Evolutionary conservation across 2,797 vertebrate genomes (phyloP), one percentile per base, ranked within the genome.

Genomic region (Eurystomus glaucurus): DNA sequence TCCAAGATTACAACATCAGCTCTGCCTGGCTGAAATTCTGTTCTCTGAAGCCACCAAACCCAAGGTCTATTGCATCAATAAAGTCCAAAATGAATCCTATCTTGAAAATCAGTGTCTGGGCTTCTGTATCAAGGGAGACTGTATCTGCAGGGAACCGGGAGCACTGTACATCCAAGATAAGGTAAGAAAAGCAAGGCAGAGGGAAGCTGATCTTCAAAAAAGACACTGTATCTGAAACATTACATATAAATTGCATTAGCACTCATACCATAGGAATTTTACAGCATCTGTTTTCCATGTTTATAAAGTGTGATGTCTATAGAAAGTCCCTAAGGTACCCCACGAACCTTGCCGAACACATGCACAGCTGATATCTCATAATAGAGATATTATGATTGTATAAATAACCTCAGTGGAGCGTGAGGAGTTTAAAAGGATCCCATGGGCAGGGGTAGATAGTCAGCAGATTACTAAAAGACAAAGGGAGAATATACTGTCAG

Each of bases 1-100:
- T 87, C 57, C 64, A 85, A 88, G 64, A 69, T 84, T 90, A 92
- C 60, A 70, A 54, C 70, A 88, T 82, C 86, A 91, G 39, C 64
- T 92, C 71, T 89, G 57, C 71, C 70, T 89, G 78, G 71, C 65
- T 89, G 83, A 89, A 96, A 91, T 82, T 91, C 61, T 70, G 25
- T 70, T 82, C 55, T 96, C 81, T 68, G 75, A 87, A 92, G 48
- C 33, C 90, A 82, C 77, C 85, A 79, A 81, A 95, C 18, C 43
- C 77, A 77, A 96, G 16, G 77, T 43, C 74, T 90, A 39, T 60
- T 55, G 70, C 51, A 64, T 88, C 70, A 74, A 43, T 72, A 69
- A 90, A 87, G 60, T 88, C 74, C 31, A 79, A 74, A 94, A 70
- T 68, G 5, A 69, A 55, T 17, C 31, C 31, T 90, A 11, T 84